These are phyloP conservation scores for Cichladusa arquata DNA, from an alignment of 2,113 vertebrate species.

Conservation along the genomic window DNA sequence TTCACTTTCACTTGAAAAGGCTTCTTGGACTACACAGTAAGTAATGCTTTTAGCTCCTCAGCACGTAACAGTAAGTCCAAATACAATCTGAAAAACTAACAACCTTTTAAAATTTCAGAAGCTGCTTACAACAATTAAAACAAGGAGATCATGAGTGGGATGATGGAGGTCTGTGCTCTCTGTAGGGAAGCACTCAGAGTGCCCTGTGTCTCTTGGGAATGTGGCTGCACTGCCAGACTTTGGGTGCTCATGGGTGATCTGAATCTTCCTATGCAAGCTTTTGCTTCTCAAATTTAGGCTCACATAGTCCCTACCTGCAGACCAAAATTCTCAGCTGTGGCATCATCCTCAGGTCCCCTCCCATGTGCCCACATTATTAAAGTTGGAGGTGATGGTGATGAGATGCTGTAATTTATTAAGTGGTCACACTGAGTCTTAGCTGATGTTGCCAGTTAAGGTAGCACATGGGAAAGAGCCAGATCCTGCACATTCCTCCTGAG, in stretches of 20 bases:
- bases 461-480: rapidly evolving
- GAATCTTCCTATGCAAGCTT: background rate
- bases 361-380: background rate
- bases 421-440: background rate
- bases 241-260: background rate
- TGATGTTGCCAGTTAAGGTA: background rate
- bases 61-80: background rate
- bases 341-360: background rate
- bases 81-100: background rate
- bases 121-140: background rate
- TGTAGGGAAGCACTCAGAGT: background rate
- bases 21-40: background rate
- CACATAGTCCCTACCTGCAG: background rate
- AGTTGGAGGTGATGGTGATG: background rate
- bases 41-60: conserved; percentile 41
- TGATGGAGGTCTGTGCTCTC: background rate
- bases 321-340: background rate
- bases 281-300: background rate
- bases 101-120: conserved; percentile 42
- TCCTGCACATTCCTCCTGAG: rapidly evolving
- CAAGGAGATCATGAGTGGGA: background rate
- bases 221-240: background rate
- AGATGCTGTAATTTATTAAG: background rate
- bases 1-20: conserved; percentile 39
- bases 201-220: background rate